Conservation (phyloP, 2,113 vertebrate genomes). For the Patagioenas fasciata region DNA sequence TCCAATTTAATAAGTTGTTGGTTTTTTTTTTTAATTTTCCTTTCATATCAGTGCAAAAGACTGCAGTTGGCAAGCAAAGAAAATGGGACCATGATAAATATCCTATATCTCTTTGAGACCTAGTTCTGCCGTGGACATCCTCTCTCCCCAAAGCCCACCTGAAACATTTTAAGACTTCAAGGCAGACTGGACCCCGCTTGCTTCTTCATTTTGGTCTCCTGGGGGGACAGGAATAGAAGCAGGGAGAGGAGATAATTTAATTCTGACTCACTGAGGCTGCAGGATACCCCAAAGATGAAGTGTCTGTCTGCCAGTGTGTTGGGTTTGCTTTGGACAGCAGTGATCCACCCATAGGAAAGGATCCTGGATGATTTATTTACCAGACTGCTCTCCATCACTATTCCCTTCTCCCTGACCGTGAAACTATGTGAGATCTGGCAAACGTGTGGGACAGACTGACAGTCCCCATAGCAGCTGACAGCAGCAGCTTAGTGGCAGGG, state of each 20-base stretch:
- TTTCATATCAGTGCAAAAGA: not conserved
- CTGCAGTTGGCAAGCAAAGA: not conserved
- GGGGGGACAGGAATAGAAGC: not conserved
- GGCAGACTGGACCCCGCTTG: not conserved
- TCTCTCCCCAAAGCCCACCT: not conserved
- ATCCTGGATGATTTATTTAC: not conserved
- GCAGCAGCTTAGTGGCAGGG: not conserved
- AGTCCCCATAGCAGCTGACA: not conserved
- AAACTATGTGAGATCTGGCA: not conserved
- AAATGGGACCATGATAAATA: not conserved
- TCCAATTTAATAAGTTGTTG: not conserved
- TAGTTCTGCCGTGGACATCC: not conserved
- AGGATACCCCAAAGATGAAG: not conserved
- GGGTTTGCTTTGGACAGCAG: not conserved
- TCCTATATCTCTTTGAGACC: not conserved
- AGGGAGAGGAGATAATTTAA: accelerated
- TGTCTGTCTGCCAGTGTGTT: not conserved
- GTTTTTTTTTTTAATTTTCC: not conserved
- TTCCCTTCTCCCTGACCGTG: not conserved
- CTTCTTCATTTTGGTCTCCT: not conserved
- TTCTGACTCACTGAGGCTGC: not conserved
- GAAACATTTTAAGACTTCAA: not conserved
- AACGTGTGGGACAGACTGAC: not conserved
- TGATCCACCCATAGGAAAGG: not conserved
- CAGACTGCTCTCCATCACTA: not conserved